Base-by-base conservation (phyloP, 2,888 invertebrate genomes). In the Drosophila ochracea region DNA sequence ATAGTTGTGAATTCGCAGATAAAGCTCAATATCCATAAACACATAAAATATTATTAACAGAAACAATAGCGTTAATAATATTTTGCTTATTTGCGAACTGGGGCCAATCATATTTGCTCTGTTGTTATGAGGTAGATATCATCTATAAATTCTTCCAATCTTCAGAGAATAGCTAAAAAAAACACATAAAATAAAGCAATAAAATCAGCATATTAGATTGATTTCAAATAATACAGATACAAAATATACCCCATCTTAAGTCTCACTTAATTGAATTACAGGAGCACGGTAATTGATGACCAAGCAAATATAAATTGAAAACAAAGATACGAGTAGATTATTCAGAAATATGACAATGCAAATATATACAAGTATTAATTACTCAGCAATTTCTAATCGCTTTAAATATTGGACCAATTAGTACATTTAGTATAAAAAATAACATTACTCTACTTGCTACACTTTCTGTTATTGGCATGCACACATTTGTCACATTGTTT, bases 21-120 rank as follows among this genome's bases (percentile, higher is more conserved):
- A 96, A 73, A 97, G 93, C 82, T 95, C 95, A 50, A 95, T 94
- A 92, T 97, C 97, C 97, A 97, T 96, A 78, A 94, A 95, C 55
- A 96, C 91, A 89, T 96, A 97, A 91, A 95, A 97, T 43, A 95
- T 84, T 64, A 96, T 89, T 47, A 95, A 92, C 62, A 94, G 71
- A 69, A 95, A 91, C 28, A 96, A 93, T 50, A 96, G 91, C 13
- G 94, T 91, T 58, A 96, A 94, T 61, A 96, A 94, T 59, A 96
- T 92, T 94, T 96, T 96, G 93, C 96, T 96, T 52, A 96, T 95
- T 94, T 96, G 95, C 10, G 96, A 96, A 69, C 96, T 95, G 68
- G 96, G 96, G 91, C 96, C 96, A 94, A 96, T 95, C 96, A 96
- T 96, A 16, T 91, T 92, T 94, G 57, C 57, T 52, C 57, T 70